phyloP scores from a whole-genome alignment of 2,888 invertebrate genomes.

The Callimorpha dominula region DNA sequence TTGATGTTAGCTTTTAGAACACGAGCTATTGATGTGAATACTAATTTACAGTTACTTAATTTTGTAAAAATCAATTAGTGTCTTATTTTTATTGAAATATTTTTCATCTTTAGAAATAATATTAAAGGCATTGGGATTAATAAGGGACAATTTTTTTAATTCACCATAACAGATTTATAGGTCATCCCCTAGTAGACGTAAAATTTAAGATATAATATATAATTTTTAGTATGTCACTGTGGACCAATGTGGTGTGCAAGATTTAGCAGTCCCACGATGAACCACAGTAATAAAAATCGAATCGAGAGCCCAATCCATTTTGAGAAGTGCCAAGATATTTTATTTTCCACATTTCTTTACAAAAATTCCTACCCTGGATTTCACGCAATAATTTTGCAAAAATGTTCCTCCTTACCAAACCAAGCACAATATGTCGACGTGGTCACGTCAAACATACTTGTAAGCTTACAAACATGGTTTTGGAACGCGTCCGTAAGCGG shows the following conservation, averaged over 20 bases:
- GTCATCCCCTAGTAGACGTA: neutral
- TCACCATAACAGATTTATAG: no score
- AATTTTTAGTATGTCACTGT: neutral
- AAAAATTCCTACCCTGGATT: neutral
- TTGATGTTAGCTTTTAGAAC: no score
- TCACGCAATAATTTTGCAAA: constrained; percentile 14
- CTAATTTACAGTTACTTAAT: no score
- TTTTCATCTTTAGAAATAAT: no score
- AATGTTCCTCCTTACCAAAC: constrained; percentile 53
- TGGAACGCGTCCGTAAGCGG: constrained; percentile 73
- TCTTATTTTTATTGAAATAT: no score
- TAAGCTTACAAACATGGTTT: constrained; percentile 58
- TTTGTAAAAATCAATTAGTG: no score
- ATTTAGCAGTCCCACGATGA: neutral
- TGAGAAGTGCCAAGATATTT: neutral
- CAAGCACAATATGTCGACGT: constrained; percentile 67
- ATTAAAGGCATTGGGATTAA: no score
- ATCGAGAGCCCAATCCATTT: neutral
- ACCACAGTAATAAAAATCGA: neutral
- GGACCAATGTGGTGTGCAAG: neutral
- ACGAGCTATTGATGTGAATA: no score
- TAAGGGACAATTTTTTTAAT: no score
- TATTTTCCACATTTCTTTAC: neutral
- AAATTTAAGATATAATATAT: neutral
- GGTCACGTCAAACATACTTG: constrained; percentile 63